A percentile compares a stretch with the other conserved stretches of the same genome.
Conservation (phyloP, 1,140 invertebrate genomes). For the Drosophila micromelanica region DNA sequence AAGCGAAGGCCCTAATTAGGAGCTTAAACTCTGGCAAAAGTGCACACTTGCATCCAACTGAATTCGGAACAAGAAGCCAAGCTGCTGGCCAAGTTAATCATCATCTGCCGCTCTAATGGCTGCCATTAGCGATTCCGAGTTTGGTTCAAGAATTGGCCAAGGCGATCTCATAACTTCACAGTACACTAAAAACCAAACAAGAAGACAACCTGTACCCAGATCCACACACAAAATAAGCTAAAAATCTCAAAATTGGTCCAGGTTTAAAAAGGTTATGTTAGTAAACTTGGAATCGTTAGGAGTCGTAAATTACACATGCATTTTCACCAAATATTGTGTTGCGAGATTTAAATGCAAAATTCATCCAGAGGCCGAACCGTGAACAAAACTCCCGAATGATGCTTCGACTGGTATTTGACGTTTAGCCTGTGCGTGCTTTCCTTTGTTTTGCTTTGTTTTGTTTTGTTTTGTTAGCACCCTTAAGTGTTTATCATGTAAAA, state of each 20-base stretch:
- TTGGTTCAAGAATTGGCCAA: no score
- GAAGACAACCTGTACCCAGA: no score
- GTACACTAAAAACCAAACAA: no score
- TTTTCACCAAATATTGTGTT: no score
- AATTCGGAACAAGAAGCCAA: not conserved
- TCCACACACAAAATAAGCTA: no score
- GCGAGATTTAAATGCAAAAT: no score
- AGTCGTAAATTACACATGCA: no score
- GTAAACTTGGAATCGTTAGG: no score
- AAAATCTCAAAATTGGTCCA: no score
- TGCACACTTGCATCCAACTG: not conserved
- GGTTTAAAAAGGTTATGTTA: no score
- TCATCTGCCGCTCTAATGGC: slow-evolving; percentile 8
- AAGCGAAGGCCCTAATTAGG: slow-evolving; percentile 17
- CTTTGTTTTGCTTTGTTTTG: slow-evolving; percentile 8
- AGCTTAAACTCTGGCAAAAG: not conserved
- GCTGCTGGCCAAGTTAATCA: not conserved
- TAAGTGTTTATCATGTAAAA: slow-evolving; percentile 80
- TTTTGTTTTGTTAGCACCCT: slow-evolving; percentile 58
- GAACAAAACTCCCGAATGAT: not conserved
- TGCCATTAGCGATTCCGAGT: slow-evolving; percentile 1
- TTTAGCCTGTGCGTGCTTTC: slow-evolving; percentile 31
- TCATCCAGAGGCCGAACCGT: no score
- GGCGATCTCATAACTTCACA: not conserved
- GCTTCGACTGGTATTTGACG: slow-evolving; percentile 16